Conservation (phyloP, 2,888 invertebrate genomes). For the Philonicus albiceps region DNA sequence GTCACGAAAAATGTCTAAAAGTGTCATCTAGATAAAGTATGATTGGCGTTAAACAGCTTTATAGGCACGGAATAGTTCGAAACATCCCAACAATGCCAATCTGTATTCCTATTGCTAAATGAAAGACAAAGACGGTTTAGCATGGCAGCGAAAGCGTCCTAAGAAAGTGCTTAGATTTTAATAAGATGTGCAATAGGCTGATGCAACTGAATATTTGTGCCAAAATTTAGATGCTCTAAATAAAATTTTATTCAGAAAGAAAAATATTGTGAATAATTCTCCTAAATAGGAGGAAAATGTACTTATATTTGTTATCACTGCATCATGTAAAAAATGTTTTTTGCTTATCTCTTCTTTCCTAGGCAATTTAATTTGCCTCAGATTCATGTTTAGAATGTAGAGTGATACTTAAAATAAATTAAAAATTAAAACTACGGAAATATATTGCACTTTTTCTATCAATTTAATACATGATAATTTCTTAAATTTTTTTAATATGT, state of each 20-base stretch:
- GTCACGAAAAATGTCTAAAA: not conserved
- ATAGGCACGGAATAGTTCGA: not conserved
- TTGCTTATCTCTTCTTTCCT: too few relatives aligned
- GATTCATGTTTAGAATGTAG: too few relatives aligned
- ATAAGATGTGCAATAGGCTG: not conserved
- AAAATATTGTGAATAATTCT: too few relatives aligned
- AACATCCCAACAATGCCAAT: not conserved
- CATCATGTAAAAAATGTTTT: too few relatives aligned
- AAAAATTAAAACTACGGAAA: not conserved
- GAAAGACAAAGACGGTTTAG: not conserved
- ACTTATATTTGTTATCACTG: too few relatives aligned
- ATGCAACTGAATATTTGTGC: not conserved
- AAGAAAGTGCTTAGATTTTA: not conserved
- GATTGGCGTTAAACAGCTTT: not conserved
- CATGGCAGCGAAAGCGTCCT: not conserved
- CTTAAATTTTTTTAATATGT: too few relatives aligned
- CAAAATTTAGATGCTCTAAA: not conserved
- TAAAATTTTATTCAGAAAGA: not conserved
- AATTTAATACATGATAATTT: not conserved
- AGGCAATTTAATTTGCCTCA: too few relatives aligned
- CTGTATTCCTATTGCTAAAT: not conserved
- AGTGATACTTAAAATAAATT: not conserved
- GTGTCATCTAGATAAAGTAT: not conserved
- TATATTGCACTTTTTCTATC: not conserved
- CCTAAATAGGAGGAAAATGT: too few relatives aligned